Conservation (phyloP, 2,113 vertebrate genomes). For the Vombatus ursinus region DNA sequence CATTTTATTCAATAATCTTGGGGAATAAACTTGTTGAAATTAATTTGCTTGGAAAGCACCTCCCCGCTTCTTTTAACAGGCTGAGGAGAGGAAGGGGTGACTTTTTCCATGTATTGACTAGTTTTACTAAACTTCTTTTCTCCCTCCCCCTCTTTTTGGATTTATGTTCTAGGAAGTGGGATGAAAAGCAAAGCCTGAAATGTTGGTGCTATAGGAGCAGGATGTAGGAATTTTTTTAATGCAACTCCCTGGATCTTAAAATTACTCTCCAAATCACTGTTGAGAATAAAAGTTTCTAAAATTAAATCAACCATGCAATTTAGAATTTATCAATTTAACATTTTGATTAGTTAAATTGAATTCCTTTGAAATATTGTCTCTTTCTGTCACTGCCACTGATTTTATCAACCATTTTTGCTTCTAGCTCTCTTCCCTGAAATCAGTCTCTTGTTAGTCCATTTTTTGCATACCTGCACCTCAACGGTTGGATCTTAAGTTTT, state of each 20-base stretch:
- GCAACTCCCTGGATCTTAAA: background rate
- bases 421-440: background rate
- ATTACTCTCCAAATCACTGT: background rate
- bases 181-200: background rate
- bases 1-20: slow-evolving; percentile 36
- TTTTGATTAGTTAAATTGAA: background rate
- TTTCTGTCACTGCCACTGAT: background rate
- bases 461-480: background rate
- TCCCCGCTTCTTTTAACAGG: background rate
- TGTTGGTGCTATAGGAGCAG: background rate
- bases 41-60: slow-evolving; percentile 27
- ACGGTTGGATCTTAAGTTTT: background rate
- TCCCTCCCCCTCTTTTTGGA: background rate
- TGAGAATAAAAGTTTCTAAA: background rate
- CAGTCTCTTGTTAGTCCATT: background rate
- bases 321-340: background rate
- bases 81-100: background rate
- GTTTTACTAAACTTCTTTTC: background rate
- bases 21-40: slow-evolving; percentile 47
- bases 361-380: background rate
- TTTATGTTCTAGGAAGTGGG: background rate
- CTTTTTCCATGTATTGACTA: background rate
- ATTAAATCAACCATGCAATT: background rate
- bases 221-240: background rate
- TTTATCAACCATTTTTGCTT: background rate